Evolutionary conservation across 30 jellyfish, hydroid and myxozoan species (phyloP).

Genomic region (Hydra vulgaris): DNA sequence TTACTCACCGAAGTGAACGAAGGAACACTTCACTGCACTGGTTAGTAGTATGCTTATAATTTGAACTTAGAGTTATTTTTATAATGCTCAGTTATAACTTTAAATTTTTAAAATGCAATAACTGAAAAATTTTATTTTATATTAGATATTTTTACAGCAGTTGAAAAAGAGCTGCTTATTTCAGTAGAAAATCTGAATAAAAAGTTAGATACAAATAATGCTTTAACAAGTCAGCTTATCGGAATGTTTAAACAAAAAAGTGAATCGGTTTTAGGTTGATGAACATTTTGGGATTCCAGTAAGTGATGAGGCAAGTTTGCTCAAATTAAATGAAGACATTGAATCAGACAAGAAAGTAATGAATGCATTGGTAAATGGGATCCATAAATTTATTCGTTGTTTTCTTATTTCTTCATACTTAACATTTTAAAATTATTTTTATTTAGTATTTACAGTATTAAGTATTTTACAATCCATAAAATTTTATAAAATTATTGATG

Average conservation of each 20-base stretch:
- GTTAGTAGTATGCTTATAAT: neutral
- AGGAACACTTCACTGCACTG: neutral
- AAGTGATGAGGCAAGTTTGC: neutral
- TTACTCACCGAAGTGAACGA: neutral
- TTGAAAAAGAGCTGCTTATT: neutral
- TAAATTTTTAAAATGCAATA: neutral
- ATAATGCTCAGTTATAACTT: neutral
- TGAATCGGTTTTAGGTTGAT: neutral
- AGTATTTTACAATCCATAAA: neutral
- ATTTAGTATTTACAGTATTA: neutral
- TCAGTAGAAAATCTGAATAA: neutral
- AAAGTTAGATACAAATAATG: neutral
- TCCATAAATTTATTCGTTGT: neutral
- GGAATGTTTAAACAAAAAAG: neutral
- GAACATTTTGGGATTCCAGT: neutral
- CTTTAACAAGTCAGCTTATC: neutral
- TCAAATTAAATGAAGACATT: neutral
- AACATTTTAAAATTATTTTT: neutral
- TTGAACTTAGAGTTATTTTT: neutral
- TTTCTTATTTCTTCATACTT: neutral
- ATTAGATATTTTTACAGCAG: neutral
- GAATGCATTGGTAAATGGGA: neutral
- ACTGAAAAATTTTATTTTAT: neutral
- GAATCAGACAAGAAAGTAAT: neutral
- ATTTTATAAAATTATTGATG: neutral